Conservation (phyloP, 2,888 invertebrate species). For the Salpingus planirostris region DNA sequence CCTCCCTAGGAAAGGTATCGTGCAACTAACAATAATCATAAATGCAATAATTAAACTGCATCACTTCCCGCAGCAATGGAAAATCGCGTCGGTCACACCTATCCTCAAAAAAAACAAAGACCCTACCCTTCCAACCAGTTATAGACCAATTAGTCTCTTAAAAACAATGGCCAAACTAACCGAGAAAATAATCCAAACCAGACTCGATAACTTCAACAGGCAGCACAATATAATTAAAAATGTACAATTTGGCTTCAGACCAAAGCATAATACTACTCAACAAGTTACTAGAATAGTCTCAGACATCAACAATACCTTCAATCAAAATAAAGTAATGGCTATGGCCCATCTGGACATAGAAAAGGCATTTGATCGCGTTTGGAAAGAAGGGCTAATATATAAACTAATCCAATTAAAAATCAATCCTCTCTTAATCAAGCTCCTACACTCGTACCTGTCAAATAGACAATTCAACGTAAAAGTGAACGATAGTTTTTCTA, state of each 20-base stretch:
- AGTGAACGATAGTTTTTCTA: conserved; percentile 8
- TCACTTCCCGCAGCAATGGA: conserved; percentile 18
- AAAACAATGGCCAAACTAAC: not conserved
- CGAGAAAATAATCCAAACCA: not conserved
- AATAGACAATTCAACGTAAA: conserved; percentile 18
- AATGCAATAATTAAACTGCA: conserved; percentile 11
- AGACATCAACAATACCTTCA: not conserved
- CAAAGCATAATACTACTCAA: not conserved
- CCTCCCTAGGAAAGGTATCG: conserved; percentile 14
- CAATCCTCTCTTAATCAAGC: conserved; percentile 17
- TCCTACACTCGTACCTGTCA: conserved; percentile 21
- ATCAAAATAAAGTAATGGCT: not conserved
- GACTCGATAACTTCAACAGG: not conserved
- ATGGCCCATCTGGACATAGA: not conserved
- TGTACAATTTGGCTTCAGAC: not conserved
- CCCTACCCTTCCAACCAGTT: conserved; percentile 11
- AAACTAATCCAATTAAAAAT: conserved; percentile 22
- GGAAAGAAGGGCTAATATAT: conserved; percentile 26
- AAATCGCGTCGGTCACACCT: conserved; percentile 17
- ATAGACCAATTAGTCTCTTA: conserved; percentile 18
- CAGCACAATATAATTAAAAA: not conserved
- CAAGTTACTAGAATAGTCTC: not conserved
- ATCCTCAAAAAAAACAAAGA: conserved; percentile 18
- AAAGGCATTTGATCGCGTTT: conserved; percentile 10
- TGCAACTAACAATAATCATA: conserved; percentile 15